Percentiles rank a stretch among this genome's conserved stretches.
These are phyloP conservation scores for Stenodera caucasica DNA, from an alignment of 2,888 invertebrate genomes.

Conservation along the genomic window DNA sequence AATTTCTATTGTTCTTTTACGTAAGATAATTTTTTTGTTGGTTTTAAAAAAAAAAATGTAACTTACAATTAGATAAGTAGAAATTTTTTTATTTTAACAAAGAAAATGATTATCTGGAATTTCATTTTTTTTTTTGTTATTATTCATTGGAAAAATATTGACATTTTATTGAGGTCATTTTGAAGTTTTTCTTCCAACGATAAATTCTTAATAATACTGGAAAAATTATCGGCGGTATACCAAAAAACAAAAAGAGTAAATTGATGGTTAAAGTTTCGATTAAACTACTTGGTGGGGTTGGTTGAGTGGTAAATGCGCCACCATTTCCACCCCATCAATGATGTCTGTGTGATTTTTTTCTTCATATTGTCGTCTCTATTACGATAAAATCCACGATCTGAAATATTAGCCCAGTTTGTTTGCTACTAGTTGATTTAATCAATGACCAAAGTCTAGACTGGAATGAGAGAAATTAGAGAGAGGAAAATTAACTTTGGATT, in stretches of 20 bases:
- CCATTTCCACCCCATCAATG: not conserved
- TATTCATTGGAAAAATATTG: not conserved
- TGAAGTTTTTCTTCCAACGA: not conserved
- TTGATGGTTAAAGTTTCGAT: too few relatives aligned
- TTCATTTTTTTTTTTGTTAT: not conserved
- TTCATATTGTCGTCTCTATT: not conserved
- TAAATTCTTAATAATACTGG: not conserved
- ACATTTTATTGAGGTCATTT: not conserved
- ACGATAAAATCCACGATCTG: not conserved
- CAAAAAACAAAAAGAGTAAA: too few relatives aligned
- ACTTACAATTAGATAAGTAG: too few relatives aligned
- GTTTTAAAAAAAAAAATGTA: too few relatives aligned
- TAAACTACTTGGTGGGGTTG: too few relatives aligned
- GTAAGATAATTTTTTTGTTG: too few relatives aligned
- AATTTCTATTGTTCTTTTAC: not conserved
- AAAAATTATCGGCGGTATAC: too few relatives aligned
- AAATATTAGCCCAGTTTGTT: not conserved
- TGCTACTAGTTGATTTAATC: not conserved
- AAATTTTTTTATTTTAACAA: not conserved
- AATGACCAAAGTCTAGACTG: conserved; percentile 1
- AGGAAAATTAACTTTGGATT: conserved; percentile 1
- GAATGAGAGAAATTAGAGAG: not conserved
- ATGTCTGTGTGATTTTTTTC: not conserved
- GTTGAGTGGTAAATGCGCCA: too few relatives aligned
- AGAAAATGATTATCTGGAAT: too few relatives aligned